Base-by-base conservation (phyloP, 1,140 invertebrate species). In the Aphelinus certus region DNA sequence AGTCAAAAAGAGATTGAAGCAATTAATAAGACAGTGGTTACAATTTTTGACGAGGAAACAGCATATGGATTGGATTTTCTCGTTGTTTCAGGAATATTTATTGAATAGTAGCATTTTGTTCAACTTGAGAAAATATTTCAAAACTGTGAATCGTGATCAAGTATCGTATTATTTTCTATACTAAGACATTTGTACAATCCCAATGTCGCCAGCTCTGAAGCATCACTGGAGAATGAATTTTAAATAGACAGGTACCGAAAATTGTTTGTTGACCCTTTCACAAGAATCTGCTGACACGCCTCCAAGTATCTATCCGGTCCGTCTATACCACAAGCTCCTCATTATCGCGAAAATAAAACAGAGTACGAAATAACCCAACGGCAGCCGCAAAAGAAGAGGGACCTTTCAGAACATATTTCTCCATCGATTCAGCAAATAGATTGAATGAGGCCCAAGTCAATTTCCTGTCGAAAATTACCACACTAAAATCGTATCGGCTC, bases 261-360 rank as follows among this genome's bases (percentile, higher is more conserved):
- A 66, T 53, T 51, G 51, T 66, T 55, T 66, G 64, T 66, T 51
- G 64, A 66, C 49, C 64, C 64, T 66, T 64, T 64, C 62, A 48
- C 49, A 55, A 66, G 56, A 66, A 66, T 55, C 1, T 43, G 26
- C 7, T 45, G 64, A 53, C 49, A 53, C 64, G 64, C 64, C 64
- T 66, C 64, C 26, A 26, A 26, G 26, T 26, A 26, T 26, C 26
- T 26, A 26, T 26, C 26, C 46, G 4, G 49, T 2, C 51, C 9
- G 42, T 9, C 45, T 2, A 48, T 3, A 3, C 46, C 46, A 9
- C 9, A 48, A 48, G 26, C 51, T 66, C 43, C 51, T 66, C 64
- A 43, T 66, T 55, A 66, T 49, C 64, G 9, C 51, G 64, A 45
- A 43, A 66, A 55, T 42, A 55, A 66, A 66, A 61, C 3, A 3